These are phyloP conservation scores for Nannoperca obscura DNA, from an alignment of 2,797 vertebrate genomes.

Conservation along the genomic window DNA sequence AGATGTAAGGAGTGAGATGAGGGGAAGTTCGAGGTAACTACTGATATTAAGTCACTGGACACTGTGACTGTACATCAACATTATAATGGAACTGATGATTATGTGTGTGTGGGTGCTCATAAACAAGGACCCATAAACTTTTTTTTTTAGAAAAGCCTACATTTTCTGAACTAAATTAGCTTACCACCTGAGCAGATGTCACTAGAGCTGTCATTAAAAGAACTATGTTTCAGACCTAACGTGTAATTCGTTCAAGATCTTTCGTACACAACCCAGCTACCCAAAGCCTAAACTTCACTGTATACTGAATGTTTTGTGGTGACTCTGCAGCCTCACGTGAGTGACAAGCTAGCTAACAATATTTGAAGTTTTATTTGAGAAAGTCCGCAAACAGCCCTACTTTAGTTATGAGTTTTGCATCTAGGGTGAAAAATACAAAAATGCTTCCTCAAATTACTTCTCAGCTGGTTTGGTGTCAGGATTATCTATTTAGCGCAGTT, in stretches of 20 bases:
- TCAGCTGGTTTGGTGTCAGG: background rate
- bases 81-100: background rate
- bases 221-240: background rate
- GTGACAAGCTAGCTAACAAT: background rate
- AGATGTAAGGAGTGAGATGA: conserved; percentile 9
- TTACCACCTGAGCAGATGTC: background rate
- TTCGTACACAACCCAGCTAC: background rate
- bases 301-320: background rate
- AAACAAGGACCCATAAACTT: conserved; percentile 2
- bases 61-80: conserved; percentile 12
- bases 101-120: conserved; percentile 8
- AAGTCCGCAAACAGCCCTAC: background rate
- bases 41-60: conserved; percentile 5
- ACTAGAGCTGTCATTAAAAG: too few relatives aligned
- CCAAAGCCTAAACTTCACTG: background rate
- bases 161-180: conserved; percentile 22
- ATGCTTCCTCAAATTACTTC: background rate
- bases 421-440: background rate
- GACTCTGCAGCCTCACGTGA: background rate
- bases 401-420: conserved; percentile 2
- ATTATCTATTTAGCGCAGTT: background rate
- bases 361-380: background rate
- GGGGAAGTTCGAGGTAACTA: conserved; percentile 11
- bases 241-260: background rate
- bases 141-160: background rate